Conservation (phyloP, 2,113 vertebrate genomes). For the Megaceryle torquata region DNA sequence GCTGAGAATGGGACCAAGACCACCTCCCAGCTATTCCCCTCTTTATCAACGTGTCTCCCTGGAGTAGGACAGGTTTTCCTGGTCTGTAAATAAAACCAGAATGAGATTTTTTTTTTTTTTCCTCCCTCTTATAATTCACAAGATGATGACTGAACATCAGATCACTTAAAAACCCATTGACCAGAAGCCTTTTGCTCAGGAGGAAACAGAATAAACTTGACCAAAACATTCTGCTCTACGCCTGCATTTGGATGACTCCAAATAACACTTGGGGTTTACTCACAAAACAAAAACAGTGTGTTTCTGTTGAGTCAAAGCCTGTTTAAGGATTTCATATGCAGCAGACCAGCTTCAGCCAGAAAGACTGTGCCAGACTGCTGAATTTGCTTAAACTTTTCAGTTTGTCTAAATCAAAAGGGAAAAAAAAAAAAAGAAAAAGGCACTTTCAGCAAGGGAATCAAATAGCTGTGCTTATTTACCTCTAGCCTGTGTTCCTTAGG, state of each 20-base stretch:
- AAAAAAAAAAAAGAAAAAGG: background rate
- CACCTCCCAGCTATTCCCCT: background rate
- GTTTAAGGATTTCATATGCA: background rate
- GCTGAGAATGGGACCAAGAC: background rate
- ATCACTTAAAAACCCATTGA: constrained; percentile 26
- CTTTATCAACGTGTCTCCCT: accelerated
- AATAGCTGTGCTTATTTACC: background rate
- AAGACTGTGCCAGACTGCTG: background rate
- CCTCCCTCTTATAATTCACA: background rate
- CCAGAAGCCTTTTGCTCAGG: constrained; percentile 1
- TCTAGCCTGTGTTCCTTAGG: background rate
- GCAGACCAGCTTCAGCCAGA: background rate
- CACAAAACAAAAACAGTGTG: constrained; percentile 48
- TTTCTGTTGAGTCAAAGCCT: constrained; percentile 27
- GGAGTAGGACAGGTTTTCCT: background rate
- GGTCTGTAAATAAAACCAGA: background rate
- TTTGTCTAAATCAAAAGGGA: background rate
- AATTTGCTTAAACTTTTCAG: background rate
- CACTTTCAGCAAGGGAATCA: background rate
- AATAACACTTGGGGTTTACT: constrained; percentile 44
- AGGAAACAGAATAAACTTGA: background rate
- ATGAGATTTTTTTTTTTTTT: background rate
- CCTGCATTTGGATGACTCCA: background rate
- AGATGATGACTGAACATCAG: background rate
- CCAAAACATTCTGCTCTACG: background rate